Percentiles rank a stretch among this genome's conserved stretches.
phyloP scores from a whole-genome alignment of 2,113 vertebrate genomes.

The Perca flavescens region DNA sequence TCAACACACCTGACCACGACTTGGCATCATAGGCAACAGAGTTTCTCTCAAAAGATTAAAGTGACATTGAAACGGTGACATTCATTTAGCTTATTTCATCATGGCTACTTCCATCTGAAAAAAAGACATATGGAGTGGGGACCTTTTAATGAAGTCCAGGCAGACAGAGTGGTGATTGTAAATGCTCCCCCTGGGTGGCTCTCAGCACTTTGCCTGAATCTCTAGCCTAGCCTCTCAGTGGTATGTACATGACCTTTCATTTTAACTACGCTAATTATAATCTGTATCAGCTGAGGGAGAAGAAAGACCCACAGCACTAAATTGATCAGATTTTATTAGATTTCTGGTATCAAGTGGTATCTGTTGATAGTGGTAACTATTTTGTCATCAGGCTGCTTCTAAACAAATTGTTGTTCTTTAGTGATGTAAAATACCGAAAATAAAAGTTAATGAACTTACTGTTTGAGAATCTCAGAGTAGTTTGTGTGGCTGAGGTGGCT shows the following conservation, averaged over 20 bases:
- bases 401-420: background rate
- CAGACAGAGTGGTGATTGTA: conserved; percentile 34
- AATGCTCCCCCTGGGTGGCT: conserved; percentile 24
- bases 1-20: background rate
- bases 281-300: conserved; percentile 33
- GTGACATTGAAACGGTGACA: conserved; percentile 30
- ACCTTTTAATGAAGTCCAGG: conserved; percentile 48
- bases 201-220: conserved; percentile 35
- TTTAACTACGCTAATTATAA: conserved; percentile 56
- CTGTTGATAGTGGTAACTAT: background rate
- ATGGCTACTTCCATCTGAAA: conserved; percentile 21
- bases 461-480: background rate
- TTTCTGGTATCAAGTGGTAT: conserved; percentile 12
- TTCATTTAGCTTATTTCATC: conserved; percentile 11
- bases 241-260: conserved; percentile 55
- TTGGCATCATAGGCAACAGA: background rate
- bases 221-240: conserved; percentile 45
- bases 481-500: background rate
- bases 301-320: conserved; percentile 11
- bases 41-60: conserved; percentile 20
- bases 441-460: background rate
- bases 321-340: conserved; percentile 19
- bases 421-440: background rate
- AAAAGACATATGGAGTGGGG: background rate
- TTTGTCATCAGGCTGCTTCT: background rate